Conservation (phyloP, 2,888 invertebrate species). For the Philhelius pedissequus region DNA sequence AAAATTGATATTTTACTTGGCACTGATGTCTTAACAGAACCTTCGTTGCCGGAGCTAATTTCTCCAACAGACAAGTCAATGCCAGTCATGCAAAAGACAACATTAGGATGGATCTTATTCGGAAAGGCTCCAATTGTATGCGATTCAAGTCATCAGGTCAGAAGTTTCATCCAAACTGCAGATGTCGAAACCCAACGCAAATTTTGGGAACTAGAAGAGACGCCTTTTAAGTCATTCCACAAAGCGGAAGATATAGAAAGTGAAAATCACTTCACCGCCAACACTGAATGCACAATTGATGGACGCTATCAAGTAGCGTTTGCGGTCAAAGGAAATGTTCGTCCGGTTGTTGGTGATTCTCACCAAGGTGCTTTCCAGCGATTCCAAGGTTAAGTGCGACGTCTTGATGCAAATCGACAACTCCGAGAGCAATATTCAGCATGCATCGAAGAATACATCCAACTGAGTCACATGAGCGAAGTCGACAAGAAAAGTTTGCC, state of each 20-base stretch:
- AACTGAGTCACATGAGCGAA: constrained; percentile 3
- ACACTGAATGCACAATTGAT: no score
- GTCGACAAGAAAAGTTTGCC: not conserved
- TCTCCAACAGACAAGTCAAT: no score
- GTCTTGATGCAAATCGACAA: not conserved
- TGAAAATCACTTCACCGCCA: not conserved
- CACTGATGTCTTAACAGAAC: no score
- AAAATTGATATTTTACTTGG: no score
- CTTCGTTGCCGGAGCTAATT: no score
- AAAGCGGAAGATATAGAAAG: not conserved
- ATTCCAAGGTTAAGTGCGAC: not conserved
- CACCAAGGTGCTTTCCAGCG: not conserved
- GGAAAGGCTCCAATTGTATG: no score
- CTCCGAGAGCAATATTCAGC: not conserved
- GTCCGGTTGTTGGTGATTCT: not conserved
- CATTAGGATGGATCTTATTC: no score
- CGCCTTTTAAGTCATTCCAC: no score
- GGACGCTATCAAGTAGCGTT: not conserved
- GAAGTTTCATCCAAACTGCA: no score
- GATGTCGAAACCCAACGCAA: no score
- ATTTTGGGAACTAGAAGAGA: not conserved
- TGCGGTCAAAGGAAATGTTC: not conserved
- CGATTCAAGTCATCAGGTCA: not conserved
- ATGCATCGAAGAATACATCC: no score
- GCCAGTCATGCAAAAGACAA: no score